These are phyloP conservation scores for Xestia rhomboidea DNA, from an alignment of 2,888 invertebrate species.

Conservation along the genomic window DNA sequence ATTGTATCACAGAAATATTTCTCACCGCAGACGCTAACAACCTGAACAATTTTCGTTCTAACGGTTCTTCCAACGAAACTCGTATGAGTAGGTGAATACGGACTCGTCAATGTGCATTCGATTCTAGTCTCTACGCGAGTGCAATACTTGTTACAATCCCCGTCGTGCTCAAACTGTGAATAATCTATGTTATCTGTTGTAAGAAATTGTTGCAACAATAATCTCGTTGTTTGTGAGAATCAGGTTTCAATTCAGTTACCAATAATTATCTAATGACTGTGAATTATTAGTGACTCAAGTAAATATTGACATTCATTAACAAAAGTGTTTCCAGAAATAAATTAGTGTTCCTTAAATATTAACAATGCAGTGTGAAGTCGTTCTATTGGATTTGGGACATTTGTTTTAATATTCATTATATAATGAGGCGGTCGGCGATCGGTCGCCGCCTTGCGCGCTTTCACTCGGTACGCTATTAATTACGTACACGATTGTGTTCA, in stretches of 20 bases:
- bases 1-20: slow-evolving; percentile 69
- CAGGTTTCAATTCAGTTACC: slow-evolving; percentile 65
- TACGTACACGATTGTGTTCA: slow-evolving; percentile 86
- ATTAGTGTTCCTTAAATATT: slow-evolving; percentile 64
- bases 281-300: slow-evolving; percentile 66
- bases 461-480: slow-evolving; percentile 88
- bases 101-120: slow-evolving; percentile 60
- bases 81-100: slow-evolving; percentile 66
- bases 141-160: slow-evolving; percentile 62
- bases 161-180: slow-evolving; percentile 46
- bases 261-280: slow-evolving; percentile 70
- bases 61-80: slow-evolving; percentile 75
- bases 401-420: slow-evolving; percentile 89
- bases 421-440: slow-evolving; percentile 85
- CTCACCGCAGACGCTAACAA: slow-evolving; percentile 69
- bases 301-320: slow-evolving; percentile 72
- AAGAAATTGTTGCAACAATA: slow-evolving; percentile 68
- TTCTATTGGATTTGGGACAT: slow-evolving; percentile 84
- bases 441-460: slow-evolving; percentile 83
- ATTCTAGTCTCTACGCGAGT: slow-evolving; percentile 63
- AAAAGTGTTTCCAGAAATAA: slow-evolving; percentile 54
- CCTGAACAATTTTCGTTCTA: slow-evolving; percentile 74
- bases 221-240: slow-evolving; percentile 73
- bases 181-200: slow-evolving; percentile 62
- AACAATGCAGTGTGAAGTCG: slow-evolving; percentile 76